Evolutionary conservation across 2,113 vertebrate genomes (phyloP).

Genomic region (Vombatus ursinus): DNA sequence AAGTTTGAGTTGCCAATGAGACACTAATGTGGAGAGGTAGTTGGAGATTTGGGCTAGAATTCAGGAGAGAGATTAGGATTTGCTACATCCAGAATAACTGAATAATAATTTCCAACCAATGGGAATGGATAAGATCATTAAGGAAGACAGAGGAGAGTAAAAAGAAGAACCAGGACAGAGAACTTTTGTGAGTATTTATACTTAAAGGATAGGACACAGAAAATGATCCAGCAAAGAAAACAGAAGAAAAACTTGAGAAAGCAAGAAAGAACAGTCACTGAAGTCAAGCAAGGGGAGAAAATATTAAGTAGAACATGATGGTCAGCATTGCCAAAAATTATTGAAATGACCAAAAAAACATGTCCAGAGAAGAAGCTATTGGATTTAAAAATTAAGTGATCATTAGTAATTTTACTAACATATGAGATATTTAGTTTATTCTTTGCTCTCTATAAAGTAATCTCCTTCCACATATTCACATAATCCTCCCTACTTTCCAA

Average conservation of each 20-base stretch:
- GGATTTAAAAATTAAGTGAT: not conserved
- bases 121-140: not conserved
- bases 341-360: not conserved
- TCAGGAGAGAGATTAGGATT: not conserved
- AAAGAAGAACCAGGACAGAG: not conserved
- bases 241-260: not conserved
- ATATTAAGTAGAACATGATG: not conserved
- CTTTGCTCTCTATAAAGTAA: not conserved
- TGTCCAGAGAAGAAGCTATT: not conserved
- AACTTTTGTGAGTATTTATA: not conserved
- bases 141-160: not conserved
- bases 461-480: not conserved
- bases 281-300: not conserved
- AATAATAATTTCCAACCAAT: not conserved
- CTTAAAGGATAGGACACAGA: not conserved
- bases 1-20: not conserved
- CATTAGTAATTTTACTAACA: not conserved
- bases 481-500: not conserved
- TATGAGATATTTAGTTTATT: not conserved
- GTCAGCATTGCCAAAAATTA: not conserved
- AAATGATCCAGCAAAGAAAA: not conserved
- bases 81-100: not conserved
- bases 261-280: not conserved
- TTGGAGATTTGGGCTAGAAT: not conserved
- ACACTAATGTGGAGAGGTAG: not conserved